Conservation (phyloP, 2,888 invertebrate species). For the Morpho deidamia region DNA sequence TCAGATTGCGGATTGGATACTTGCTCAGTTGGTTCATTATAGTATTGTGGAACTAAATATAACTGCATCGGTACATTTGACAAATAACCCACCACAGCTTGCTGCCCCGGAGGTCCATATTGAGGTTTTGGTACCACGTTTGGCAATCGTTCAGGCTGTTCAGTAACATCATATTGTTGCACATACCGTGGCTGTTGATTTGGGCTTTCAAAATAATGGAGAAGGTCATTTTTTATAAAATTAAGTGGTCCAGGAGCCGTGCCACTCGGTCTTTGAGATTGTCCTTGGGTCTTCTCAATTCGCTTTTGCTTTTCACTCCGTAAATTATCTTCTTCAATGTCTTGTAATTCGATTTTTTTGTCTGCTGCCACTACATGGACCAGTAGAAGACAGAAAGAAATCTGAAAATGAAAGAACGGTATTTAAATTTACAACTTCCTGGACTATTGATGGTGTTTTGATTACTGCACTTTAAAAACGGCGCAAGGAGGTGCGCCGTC, state of each 20-base stretch:
- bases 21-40: conserved; percentile 45
- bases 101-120: conserved; percentile 37
- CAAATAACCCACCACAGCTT: conserved; percentile 61
- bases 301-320: conserved; percentile 74
- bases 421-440: conserved; percentile 33
- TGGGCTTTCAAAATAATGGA: conserved; percentile 48
- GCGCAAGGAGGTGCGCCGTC: conserved; percentile 37
- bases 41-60: conserved; percentile 67
- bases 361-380: conserved; percentile 61
- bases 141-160: conserved; percentile 48
- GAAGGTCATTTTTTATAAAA: conserved; percentile 51
- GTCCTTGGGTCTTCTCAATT: conserved; percentile 40
- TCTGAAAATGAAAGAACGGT: conserved; percentile 62
- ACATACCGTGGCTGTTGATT: conserved; percentile 46
- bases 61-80: conserved; percentile 70
- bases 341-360: conserved; percentile 84
- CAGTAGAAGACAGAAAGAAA: conserved; percentile 49
- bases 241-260: conserved; percentile 42
- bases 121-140: conserved; percentile 34
- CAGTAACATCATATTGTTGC: conserved; percentile 66
- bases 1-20: conserved; percentile 31
- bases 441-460: conserved; percentile 30
- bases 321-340: conserved; percentile 85
- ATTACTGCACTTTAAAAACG: conserved; percentile 38
- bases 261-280: conserved; percentile 31